Conservation (phyloP, 2,888 invertebrate genomes). For the Synergus itoensis region DNA sequence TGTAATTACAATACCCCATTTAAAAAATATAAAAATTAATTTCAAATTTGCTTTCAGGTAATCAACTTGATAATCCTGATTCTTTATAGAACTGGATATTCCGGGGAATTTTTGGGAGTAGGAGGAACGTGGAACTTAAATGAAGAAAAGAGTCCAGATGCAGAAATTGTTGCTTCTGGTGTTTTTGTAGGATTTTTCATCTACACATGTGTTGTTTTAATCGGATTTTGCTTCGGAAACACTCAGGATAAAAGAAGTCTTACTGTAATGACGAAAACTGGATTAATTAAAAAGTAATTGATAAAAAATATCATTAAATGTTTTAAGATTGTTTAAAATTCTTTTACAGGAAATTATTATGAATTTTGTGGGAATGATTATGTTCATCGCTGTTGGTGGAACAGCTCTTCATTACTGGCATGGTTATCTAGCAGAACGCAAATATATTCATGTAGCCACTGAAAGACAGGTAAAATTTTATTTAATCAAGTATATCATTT, state of each 20-base stretch:
- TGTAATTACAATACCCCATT: no score
- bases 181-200: constrained; percentile 92
- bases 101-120: constrained; percentile 90
- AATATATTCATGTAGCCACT: constrained; percentile 85
- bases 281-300: not conserved
- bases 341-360: constrained; percentile 89
- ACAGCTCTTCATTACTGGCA: constrained; percentile 94
- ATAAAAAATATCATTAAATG: constrained; percentile 9
- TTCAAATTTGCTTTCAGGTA: constrained; percentile 80
- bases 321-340: constrained; percentile 45
- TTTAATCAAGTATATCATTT: not conserved
- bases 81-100: constrained; percentile 89
- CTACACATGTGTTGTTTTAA: constrained; percentile 88
- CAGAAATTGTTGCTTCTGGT: constrained; percentile 92
- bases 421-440: constrained; percentile 90
- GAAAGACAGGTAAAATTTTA: constrained; percentile 83
- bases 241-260: constrained; percentile 87
- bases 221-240: constrained; percentile 88
- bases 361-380: constrained; percentile 91
- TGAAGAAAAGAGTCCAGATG: constrained; percentile 92
- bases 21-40: not conserved
- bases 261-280: constrained; percentile 73
- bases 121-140: constrained; percentile 95
- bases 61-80: constrained; percentile 89
- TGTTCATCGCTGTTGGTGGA: constrained; percentile 92